Base-by-base conservation (phyloP, 2,113 vertebrate genomes). In the Dunckerocampus dactyliophorus region DNA sequence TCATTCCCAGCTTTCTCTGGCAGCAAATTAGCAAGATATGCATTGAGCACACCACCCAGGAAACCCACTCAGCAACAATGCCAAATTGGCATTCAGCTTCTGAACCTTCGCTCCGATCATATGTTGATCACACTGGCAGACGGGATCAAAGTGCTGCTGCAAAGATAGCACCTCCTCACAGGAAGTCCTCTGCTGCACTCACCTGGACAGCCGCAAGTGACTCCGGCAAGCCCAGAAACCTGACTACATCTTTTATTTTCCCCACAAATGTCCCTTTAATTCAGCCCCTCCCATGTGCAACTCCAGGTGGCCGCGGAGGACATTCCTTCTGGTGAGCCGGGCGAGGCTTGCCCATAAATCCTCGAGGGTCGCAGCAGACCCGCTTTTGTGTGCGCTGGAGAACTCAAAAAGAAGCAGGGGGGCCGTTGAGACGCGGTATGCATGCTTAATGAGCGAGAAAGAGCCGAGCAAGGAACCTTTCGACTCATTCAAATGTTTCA, bases 61-160 rank as follows among this genome's bases (percentile, higher is more conserved):
- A 34, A 34, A 34, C n/a, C 28, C 28, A 19, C 8, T 54, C 17
- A 9, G 17, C 8, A 16, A 3, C n/a, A 34, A 19, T 31, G 28
- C 52, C 52, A 37, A 6, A 5, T 20, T 8, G 9, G 39, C 28
- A 50, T 45, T 62, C 51, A 17, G 42, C 53, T 59, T 22, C 52
- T 59, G 47, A 74, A 69, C 68, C 39, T 82, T 80, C 37, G 24
- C 64, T 68, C 58, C 0, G 72, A 82, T 85, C 87, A 86, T 83
- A 76, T 59, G 80, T 63, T 59, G 51, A 78, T 87, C 82, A 79
- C 59, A 60, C 58, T 65, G 65, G 69, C 71, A 72, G 46, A 20
- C 51, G 2, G 67, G 87, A 79, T 89, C 88, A 90, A 91, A 90
- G 89, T 89, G 74, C 89, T 75, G 39, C 48, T 24, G 6, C 16